Conservation (phyloP, 2,113 vertebrate species). For the Eublepharis macularius region DNA sequence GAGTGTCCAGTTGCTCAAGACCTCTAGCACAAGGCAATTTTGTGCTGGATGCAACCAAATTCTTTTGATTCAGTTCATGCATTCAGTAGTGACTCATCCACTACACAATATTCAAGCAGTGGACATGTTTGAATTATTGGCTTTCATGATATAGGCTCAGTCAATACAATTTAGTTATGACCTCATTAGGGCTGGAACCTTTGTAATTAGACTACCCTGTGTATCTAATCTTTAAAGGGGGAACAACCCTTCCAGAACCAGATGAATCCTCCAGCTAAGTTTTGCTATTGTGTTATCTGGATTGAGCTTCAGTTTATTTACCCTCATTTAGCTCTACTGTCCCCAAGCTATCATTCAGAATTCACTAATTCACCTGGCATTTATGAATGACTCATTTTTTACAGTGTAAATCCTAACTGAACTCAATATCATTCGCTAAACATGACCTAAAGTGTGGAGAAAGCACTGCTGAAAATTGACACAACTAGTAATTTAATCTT, state of each 20-base stretch:
- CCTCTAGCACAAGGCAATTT: too few species aligned
- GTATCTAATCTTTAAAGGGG: too few species aligned
- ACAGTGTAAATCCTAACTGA: constrained; percentile 23
- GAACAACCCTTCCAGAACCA: too few species aligned
- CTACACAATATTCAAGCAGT: neutral
- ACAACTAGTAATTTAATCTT: constrained; percentile 41
- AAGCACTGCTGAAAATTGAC: constrained; percentile 28
- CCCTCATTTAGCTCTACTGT: too few species aligned
- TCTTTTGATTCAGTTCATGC: neutral
- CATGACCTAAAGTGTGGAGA: constrained; percentile 33
- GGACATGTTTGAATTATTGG: neutral
- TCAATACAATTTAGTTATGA: neutral
- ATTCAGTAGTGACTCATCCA: neutral
- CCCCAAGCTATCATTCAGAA: too few species aligned
- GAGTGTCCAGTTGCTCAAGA: too few species aligned
- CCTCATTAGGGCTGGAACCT: neutral
- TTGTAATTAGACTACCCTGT: neutral
- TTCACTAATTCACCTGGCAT: too few species aligned
- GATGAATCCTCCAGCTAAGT: too few species aligned
- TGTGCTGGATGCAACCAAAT: neutral
- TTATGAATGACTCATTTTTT: too few species aligned
- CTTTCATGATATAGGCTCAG: neutral
- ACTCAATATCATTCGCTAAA: constrained; percentile 14
- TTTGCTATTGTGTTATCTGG: neutral
- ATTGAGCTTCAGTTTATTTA: too few species aligned